These are phyloP conservation scores for Lepilemur septentrionalis DNA, from an alignment of 2,797 vertebrate species.

Conservation along the genomic window DNA sequence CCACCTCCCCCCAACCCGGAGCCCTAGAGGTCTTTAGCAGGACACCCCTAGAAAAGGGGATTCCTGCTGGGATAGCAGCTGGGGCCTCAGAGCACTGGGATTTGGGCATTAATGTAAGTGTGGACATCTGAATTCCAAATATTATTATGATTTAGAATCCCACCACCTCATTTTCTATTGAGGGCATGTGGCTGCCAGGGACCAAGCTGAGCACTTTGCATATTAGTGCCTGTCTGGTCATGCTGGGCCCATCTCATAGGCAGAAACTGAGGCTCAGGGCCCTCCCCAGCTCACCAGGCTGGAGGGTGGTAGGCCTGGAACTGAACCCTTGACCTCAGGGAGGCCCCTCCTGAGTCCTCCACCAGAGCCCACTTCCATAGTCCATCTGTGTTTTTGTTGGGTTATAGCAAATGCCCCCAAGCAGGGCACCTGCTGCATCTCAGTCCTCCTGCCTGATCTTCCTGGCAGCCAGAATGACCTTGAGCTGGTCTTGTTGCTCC, in stretches of 20 bases:
- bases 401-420: not conserved
- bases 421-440: not conserved
- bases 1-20: rapidly evolving
- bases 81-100: not conserved
- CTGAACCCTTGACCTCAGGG: not conserved
- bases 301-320: not conserved
- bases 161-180: not conserved
- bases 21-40: not conserved
- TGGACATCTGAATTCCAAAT: not conserved
- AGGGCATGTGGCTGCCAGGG: not conserved
- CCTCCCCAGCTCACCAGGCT: not conserved
- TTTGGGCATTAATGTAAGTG: not conserved
- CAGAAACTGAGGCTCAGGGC: not conserved
- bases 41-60: not conserved
- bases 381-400: not conserved
- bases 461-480: not conserved
- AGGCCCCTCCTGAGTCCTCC: not conserved
- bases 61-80: not conserved
- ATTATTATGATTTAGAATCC: not conserved
- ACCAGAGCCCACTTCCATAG: rapidly evolving
- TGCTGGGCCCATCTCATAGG: not conserved
- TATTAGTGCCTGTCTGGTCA: not conserved
- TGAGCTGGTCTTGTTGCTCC: not conserved
- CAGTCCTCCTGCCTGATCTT: not conserved
- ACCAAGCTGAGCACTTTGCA: not conserved